Base-by-base conservation (phyloP, 1,140 invertebrate genomes). In the Hormaphis cornu region DNA sequence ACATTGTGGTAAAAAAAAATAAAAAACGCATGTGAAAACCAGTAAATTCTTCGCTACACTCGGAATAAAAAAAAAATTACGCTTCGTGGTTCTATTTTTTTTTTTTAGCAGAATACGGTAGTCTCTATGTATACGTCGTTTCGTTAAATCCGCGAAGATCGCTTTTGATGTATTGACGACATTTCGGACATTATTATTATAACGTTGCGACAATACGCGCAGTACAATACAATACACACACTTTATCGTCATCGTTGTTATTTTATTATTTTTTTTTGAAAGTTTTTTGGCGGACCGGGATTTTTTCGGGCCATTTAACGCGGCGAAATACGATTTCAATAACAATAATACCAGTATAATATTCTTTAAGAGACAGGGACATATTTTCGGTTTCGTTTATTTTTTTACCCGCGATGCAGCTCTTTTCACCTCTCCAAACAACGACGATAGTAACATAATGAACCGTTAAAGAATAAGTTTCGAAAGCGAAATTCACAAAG, bases 311-410 rank as follows among this genome's bases (percentile, higher is more conserved):
- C 61, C 61, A 66, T 66, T 66, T 66, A 66, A 66, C 61, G 50
- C 44, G 28, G n/a, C 44, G 44, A 66, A 66, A 66, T 66, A 66
- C 61, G 61, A 66, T 66, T 66, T 66, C 61, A 66, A 66, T 66
- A 66, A 66, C 61, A 66, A 66, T 48, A 50, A 48, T 46, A 46
- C 12, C 12, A 40, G 14, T n/a, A n/a, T n/a, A n/a, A n/a, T n/a
- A n/a, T n/a, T n/a, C n/a, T n/a, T n/a, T n/a, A n/a, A n/a, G n/a
- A n/a, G 61, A 12, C 6, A 20, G 18, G 61, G 44, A 66, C 44
- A 66, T 66, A 66, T 66, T 66, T 66, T 66, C 35, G 61, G 61
- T 42, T 66, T 28, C 42, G 30, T 48, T 44, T 24, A 20, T 40
- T 58, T n/a, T 20, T 40, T 37, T 24, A 33, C 20, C 54, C 20